Evolutionary conservation across 2,888 invertebrate genomes (phyloP), one percentile per base, ranked within the genome.

Genomic region (Eristalis intricaria): DNA sequence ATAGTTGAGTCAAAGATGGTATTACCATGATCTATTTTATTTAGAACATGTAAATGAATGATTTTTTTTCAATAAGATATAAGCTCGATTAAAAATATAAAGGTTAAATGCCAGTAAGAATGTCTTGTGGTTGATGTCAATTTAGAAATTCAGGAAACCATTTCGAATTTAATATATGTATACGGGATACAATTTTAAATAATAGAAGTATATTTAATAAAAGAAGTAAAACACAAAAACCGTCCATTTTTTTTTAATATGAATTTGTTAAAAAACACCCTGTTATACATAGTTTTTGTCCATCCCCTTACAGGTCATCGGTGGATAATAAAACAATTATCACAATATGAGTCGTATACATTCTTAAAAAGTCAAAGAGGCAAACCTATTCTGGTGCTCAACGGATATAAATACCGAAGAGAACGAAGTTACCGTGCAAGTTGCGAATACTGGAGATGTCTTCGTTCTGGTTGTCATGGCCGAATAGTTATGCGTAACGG

Each of bases 371-470:
- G 90, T 76, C 90, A 90, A 86, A 83, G 90, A 60, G 89, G 90
- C 43, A 85, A 83, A 76, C 90, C 90, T 4, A 78, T 90, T 29
- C 60, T 90, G 29, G 86, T 88, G 26, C 64, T 89, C 8, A 75
- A 81, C 15, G 85, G 85, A 23, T 84, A 84, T 40, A 88, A 82
- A 60, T 90, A 89, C 63, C 88, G 90, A 7, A 82, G 88, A 15
- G 90, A 90, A 40, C 79, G 89, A 35, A 77, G 73, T 19, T 83
- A 88, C 26, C 58, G 60, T 13, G 74, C 82, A 15, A 88, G 85
- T 43, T 85, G 84, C 23, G 89, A 89, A 81, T 90, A 90, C 88
- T 90, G 90, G 90, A 76, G 90, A 68, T 90, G 90, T 83, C 64
- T 90, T 15, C 73, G 66, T 78, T 32, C 76, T 29, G 89, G 88